These are phyloP conservation scores for Meriones unguiculatus DNA, from an alignment of 2,113 vertebrate genomes.

Conservation along the genomic window DNA sequence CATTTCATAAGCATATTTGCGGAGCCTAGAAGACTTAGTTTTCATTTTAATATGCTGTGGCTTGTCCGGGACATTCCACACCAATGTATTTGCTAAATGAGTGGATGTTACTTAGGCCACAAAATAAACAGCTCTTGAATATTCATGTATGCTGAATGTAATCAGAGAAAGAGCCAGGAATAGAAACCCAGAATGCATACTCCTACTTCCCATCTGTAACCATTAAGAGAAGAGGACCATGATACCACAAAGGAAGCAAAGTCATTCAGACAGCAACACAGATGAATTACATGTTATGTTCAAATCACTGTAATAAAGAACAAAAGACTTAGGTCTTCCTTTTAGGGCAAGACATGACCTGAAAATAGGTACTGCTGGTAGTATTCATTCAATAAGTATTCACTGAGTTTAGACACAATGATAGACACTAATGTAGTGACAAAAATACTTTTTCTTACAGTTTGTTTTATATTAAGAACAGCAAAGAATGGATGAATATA, in stretches of 20 bases:
- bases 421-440: neutral
- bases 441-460: neutral
- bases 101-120: slow-evolving; percentile 64
- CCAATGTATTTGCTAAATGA: slow-evolving; percentile 70
- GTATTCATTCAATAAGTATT: slow-evolving; percentile 17
- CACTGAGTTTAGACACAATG: neutral
- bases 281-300: neutral
- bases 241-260: slow-evolving; percentile 9
- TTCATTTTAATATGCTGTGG: slow-evolving; percentile 67
- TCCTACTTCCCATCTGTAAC: slow-evolving; percentile 79
- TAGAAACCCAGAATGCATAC: slow-evolving; percentile 66
- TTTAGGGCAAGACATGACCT: slow-evolving; percentile 38
- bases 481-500: neutral
- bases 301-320: slow-evolving; percentile 7
- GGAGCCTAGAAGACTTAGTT: slow-evolving; percentile 33
- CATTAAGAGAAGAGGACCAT: slow-evolving; percentile 45
- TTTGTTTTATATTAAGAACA: slow-evolving; percentile 13
- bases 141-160: slow-evolving; percentile 72
- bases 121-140: slow-evolving; percentile 81
- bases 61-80: slow-evolving; percentile 66
- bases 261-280: slow-evolving; percentile 62
- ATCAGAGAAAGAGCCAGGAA: slow-evolving; percentile 64
- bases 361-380: neutral
- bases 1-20: slow-evolving; percentile 56
- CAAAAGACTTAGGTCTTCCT: neutral